Evolutionary conservation across 2,797 vertebrate genomes (phyloP).

Genomic region (Danio tinwini): DNA sequence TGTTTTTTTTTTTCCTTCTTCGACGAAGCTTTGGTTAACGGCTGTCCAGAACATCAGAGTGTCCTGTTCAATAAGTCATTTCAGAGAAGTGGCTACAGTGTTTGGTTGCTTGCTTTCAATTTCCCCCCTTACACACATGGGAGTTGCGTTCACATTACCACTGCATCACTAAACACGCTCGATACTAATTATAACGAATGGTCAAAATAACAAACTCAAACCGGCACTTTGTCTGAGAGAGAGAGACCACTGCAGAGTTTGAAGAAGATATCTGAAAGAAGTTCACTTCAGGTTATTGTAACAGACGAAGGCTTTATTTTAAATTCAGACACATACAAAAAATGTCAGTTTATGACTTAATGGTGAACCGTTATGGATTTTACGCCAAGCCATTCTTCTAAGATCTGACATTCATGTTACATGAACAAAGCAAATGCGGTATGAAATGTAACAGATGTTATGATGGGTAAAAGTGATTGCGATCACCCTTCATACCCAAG

Average conservation of each 20-base stretch:
- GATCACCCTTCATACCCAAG: background rate
- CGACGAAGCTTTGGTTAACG: slow-evolving; percentile 18
- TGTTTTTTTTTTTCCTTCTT: background rate
- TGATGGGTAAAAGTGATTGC: slow-evolving; percentile 1
- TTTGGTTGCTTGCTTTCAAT: slow-evolving; percentile 46
- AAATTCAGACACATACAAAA: background rate
- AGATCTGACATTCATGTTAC: background rate
- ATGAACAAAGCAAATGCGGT: slow-evolving; percentile 9
- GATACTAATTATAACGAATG: slow-evolving; percentile 33
- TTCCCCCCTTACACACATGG: slow-evolving; percentile 40
- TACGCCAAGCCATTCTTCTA: background rate
- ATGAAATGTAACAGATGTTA: background rate
- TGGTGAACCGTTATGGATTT: background rate
- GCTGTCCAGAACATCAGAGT: slow-evolving; percentile 32
- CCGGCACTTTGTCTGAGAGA: background rate
- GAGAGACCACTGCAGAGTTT: slow-evolving; percentile 10
- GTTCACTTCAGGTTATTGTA: background rate
- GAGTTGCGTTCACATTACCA: slow-evolving; percentile 31
- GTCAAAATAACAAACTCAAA: slow-evolving; percentile 40
- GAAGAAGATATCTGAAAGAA: background rate
- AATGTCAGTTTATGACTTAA: slow-evolving; percentile 1
- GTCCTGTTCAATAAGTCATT: slow-evolving; percentile 39
- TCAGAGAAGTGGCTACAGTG: slow-evolving; percentile 19
- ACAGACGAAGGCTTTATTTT: background rate
- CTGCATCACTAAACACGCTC: slow-evolving; percentile 35